Evolutionary conservation across 2,888 invertebrate genomes (phyloP), one percentile per base, ranked within the genome.

Genomic region (Callosobruchus maculatus): DNA sequence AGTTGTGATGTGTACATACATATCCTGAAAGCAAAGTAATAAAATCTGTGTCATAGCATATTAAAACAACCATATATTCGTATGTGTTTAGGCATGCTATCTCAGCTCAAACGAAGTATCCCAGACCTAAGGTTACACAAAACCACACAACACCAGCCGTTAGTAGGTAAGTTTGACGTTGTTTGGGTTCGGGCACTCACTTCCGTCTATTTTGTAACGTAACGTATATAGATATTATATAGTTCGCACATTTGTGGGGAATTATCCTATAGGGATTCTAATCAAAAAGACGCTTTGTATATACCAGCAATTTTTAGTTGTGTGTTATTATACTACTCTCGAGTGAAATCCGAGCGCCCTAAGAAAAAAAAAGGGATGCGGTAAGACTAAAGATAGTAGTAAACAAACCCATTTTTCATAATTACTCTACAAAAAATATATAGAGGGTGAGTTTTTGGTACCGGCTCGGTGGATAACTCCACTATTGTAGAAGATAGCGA

Each of bases 61-160:
- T 77, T 80, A 79, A 81, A 77, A 79, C 76, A 77, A 79, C 76
- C 74, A 79, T 83, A 83, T 81, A 75, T 73, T 78, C 84, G 80
- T 83, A 83, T 83, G 85, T 89, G 89, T 92, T 91, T 92, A 94
- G 94, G 94, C 92, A 93, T 94, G 93, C 92, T 94, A 91, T 92
- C 93, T 90, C 93, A 94, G 90, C 92, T 94, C 90, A 94, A 94
- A 92, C 91, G 94, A 91, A 94, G 94, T 91, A 92, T 95, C 90
- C 94, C 94, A 87, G 94, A 94, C 89, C 92, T 94, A 88, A 92
- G 93, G 89, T 92, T 93, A 89, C 89, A 89, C 87, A 93, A 93
- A 91, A 92, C 88, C 81, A 49, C 49, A 49, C 49, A 49, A 49
- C 93, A 93, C 87, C 93, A 93, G 89, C 93, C 93, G 86, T 90